These are phyloP conservation scores for Blera fallax DNA, from an alignment of 2,888 invertebrate genomes.

Conservation along the genomic window DNA sequence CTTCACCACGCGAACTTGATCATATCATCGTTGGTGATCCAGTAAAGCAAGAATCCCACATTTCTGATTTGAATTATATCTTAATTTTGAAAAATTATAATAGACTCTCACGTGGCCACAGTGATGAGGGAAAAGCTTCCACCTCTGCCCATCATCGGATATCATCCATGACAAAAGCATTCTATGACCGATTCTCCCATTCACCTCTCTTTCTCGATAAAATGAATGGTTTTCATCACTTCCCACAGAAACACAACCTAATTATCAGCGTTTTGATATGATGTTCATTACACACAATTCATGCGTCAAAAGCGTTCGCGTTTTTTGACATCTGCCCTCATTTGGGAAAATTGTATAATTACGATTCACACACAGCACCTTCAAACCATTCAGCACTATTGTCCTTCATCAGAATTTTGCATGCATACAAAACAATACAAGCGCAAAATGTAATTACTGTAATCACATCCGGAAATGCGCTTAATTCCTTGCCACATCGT, in stretches of 20 bases:
- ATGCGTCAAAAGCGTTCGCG: background rate
- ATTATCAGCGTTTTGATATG: background rate
- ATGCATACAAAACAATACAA: background rate
- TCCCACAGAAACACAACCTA: background rate
- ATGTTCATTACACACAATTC: background rate
- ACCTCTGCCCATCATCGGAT: no score
- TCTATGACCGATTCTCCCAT: no score
- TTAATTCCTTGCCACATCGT: background rate
- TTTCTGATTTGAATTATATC: no score
- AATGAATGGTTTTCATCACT: background rate
- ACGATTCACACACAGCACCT: background rate
- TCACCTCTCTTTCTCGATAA: no score
- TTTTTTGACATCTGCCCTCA: background rate
- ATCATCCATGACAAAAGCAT: no score
- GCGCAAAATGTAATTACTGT: conserved; percentile 13
- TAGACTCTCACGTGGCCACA: no score
- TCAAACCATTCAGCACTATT: background rate
- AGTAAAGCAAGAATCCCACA: no score
- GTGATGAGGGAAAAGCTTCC: no score
- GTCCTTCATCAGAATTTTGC: background rate
- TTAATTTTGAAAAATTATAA: no score
- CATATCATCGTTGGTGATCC: no score
- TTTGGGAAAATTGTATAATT: background rate
- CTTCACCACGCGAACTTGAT: no score
- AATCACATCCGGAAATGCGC: conserved; percentile 24